Evolutionary conservation across 2,113 vertebrate genomes (phyloP), one percentile per base, ranked within the genome.

Genomic region (Petrocephalus microphthalmus): DNA sequence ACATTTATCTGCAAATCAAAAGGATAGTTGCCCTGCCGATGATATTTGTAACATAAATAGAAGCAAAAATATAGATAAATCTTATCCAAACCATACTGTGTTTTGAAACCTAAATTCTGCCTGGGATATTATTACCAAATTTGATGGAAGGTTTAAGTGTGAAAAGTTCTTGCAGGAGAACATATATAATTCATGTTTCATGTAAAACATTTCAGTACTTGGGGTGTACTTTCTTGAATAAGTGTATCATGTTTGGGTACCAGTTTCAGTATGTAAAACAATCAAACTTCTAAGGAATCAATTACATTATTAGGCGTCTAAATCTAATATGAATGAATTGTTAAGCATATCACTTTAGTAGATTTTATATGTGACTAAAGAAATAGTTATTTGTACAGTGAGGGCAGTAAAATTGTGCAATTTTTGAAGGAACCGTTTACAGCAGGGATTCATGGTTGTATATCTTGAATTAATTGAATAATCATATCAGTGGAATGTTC

Each of bases 401-500:
- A 60, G 20, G 29, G 8, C 17, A 45, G 33, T 49, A n/a, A 57
- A 42, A 17, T 49, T 86, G 84, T 56, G 85, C 54, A 86, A 20
- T 86, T 64, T n/a, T 42, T 64, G 33, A 60, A 47, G 19, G 33
- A 37, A 45, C 29, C 52, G 37, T 60, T 51, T 49, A 78, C 17
- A 49, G 49, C 7, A 33, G 15, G 5, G 49, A 71, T 88, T 54
- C 13, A 29, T 53, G 25, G 51, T 54, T 85, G 22, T 54, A 54
- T 85, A 54, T 54, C 42, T 49, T 49, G 45, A 83, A 49, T 83
- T 45, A 83, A 42, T 42, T 81, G 37, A 67, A 67, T 67, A 67
- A 67, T 78, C 71, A 78, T 83, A 83, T 83, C 45, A 83, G 19
- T 83, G 81, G 81, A 47, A 47, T 37, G 81, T 83, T 83, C 78